Evolutionary conservation across 2,113 vertebrate genomes (phyloP).

Genomic region (Pipa parva): DNA sequence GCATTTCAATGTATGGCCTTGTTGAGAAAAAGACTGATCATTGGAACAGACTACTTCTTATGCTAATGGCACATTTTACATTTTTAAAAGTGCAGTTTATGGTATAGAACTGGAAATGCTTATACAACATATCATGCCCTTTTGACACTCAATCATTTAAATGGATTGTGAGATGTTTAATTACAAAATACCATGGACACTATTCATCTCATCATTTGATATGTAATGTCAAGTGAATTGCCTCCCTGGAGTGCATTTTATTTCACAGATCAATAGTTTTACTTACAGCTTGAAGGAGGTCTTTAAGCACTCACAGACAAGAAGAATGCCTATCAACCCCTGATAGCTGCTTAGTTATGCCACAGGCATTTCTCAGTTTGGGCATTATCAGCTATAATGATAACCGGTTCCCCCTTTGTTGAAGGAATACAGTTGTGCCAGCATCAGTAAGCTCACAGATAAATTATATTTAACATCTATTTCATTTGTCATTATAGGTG

Average conservation of each 20-base stretch:
- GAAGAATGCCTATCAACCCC: conserved; percentile 54
- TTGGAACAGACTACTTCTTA: background rate
- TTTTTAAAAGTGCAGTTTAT: conserved; percentile 22
- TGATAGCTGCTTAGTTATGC: conserved; percentile 55
- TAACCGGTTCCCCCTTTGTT: too few species aligned
- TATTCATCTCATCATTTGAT: conserved; percentile 96
- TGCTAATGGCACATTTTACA: background rate
- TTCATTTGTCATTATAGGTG: too few species aligned
- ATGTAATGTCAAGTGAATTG: conserved; percentile 89
- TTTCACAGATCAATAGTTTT: conserved; percentile 98
- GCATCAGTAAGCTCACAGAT: too few species aligned
- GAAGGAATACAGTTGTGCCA: too few species aligned
- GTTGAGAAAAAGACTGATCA: background rate
- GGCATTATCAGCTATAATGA: conserved; percentile 53
- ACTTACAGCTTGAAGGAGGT: conserved; percentile 75
- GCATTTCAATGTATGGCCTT: background rate
- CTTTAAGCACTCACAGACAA: conserved; percentile 65
- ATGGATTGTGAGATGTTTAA: conserved; percentile 94
- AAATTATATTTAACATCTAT: too few species aligned
- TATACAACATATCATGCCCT: conserved; percentile 75
- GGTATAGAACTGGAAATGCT: conserved; percentile 26
- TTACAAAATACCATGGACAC: conserved; percentile 92
- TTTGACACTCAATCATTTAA: conserved; percentile 82
- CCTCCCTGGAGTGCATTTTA: conserved; percentile 81
- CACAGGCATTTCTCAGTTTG: conserved; percentile 42